Base-by-base conservation (phyloP, 2,888 invertebrate genomes). In the Megastigmus dorsalis region DNA sequence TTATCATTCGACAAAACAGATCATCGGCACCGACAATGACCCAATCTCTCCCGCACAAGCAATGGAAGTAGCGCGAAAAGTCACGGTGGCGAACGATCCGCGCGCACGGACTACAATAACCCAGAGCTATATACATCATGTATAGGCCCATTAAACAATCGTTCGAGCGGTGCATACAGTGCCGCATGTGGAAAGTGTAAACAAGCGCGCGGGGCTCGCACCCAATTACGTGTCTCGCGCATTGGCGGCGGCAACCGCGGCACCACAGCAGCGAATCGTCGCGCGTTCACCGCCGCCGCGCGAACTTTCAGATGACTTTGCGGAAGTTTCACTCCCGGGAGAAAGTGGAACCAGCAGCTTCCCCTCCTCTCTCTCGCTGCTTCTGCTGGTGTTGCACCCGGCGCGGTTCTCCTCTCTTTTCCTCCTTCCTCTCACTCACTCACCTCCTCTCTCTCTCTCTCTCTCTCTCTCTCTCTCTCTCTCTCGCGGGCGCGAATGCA, bases 261-360 rank as follows among this genome's bases (percentile, higher is more conserved):
- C n/a, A n/a, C n/a, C n/a, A n/a, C n/a, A n/a, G n/a, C n/a, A n/a
- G n/a, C n/a, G n/a, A n/a, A n/a, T n/a, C n/a, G n/a, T n/a, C n/a
- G n/a, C n/a, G n/a, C n/a, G n/a, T n/a, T n/a, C n/a, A n/a, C n/a
- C n/a, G n/a, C 18, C 48, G 48, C 26, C 7, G 26, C 26, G 52
- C 38, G 15, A 43, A 57, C 60, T 67, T 72, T 65, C 60, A 60
- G 71, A 20, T 23, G 7, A 33, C 43, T 20, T 43, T 41, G 52
- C 63, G 67, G 71, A 76, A 72, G 68, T 76, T 76, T 76, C 76
- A 76, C 76, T 71, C 45, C 23, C 60, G 54, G 41, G 75, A 62
- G 75, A 75, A 75, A 75, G 75, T 71, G 62, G 70, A 67, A 71
- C 55, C 66, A 57, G 60, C 43, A 23, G 13, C 13, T 26, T 48